Evolutionary conservation across 2,113 vertebrate species (phyloP).

Genomic region (Oryzias woworae): DNA sequence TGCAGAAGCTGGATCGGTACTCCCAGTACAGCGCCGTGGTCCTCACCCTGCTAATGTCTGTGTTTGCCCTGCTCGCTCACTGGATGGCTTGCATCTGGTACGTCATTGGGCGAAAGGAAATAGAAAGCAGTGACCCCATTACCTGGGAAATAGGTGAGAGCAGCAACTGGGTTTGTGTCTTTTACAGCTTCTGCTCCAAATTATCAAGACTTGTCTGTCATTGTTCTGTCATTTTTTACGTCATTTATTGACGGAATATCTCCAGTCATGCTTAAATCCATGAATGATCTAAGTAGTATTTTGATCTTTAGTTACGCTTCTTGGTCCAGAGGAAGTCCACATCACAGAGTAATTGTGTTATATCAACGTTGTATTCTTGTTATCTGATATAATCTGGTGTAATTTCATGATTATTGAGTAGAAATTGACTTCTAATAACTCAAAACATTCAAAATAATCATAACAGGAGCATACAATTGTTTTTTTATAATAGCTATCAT

Average conservation of each 20-base stretch:
- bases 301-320: slow-evolving; percentile 12
- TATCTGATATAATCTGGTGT: slow-evolving; percentile 8
- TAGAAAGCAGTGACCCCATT: slow-evolving; percentile 85
- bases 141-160: slow-evolving; percentile 95
- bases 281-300: not conserved
- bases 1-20: slow-evolving; percentile 91
- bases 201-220: not conserved
- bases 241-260: not conserved
- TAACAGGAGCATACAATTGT: not conserved
- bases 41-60: slow-evolving; percentile 89
- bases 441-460: not conserved
- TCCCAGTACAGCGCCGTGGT: slow-evolving; percentile 93
- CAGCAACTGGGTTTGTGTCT: not conserved
- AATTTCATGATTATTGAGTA: not conserved
- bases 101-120: slow-evolving; percentile 85
- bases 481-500: not conserved
- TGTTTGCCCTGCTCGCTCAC: slow-evolving; percentile 89
- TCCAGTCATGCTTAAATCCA: slow-evolving; percentile 2
- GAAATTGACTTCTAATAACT: not conserved
- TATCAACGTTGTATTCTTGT: slow-evolving; percentile 18
- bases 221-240: not conserved
- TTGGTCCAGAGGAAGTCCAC: slow-evolving; percentile 29
- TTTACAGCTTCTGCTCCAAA: not conserved
- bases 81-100: slow-evolving; percentile 95
- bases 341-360: slow-evolving; percentile 25